Conservation (phyloP, 2,113 vertebrate species). For the Myotis yumanensis region DNA sequence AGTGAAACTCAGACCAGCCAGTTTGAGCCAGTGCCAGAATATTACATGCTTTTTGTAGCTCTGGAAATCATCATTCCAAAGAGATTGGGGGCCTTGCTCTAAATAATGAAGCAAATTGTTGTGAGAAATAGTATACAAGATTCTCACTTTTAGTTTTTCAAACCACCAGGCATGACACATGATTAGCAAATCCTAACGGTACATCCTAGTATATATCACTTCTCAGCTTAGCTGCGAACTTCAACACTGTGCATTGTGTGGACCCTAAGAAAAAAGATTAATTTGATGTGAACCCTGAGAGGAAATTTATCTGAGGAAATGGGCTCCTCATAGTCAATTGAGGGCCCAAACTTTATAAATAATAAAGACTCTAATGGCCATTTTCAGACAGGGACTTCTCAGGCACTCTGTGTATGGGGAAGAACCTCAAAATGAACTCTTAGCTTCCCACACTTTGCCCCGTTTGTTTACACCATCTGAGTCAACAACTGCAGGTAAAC, state of each 20-base stretch:
- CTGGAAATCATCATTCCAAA: constrained; percentile 53
- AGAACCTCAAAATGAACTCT: neutral
- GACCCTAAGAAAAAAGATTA: neutral
- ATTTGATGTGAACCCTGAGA: neutral
- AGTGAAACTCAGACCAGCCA: constrained; percentile 19
- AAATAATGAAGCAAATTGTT: constrained; percentile 47
- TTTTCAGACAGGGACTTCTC: neutral
- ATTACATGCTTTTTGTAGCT: constrained; percentile 23
- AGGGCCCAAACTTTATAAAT: neutral
- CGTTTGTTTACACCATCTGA: neutral
- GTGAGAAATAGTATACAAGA: neutral
- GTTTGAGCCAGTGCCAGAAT: neutral
- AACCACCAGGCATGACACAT: neutral
- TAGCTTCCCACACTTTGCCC: neutral
- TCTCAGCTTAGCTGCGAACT: neutral
- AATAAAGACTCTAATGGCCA: neutral
- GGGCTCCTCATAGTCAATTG: neutral
- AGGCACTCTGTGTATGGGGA: neutral
- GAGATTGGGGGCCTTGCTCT: neutral
- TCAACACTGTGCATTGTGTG: neutral
- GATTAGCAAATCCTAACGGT: neutral
- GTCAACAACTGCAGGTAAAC: neutral
- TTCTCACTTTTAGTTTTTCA: constrained; percentile 16
- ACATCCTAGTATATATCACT: neutral
- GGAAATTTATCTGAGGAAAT: neutral